Base-by-base conservation (phyloP, 1,140 invertebrate species). In the Drosophila tsacasi region DNA sequence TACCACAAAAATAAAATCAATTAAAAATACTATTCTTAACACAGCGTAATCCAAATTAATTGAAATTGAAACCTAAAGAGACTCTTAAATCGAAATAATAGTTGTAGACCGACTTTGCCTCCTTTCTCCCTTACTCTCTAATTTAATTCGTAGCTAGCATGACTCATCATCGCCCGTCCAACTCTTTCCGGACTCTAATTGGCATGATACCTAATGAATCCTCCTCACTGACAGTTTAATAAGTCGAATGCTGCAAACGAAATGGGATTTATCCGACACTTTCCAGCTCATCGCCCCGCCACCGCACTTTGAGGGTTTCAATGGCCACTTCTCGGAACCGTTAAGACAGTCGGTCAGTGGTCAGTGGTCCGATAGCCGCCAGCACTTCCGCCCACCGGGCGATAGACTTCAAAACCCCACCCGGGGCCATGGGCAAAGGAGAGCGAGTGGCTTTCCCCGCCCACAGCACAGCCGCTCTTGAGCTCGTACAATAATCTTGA, bases 401-500 rank as follows among this genome's bases (percentile, higher is more conserved):
- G 50, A 71, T 71, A 71, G 69, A 71, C 76, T 78, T 78, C 75
- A 78, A 78, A 78, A 78, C 42, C 49, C 42, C 79, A 62, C 58
- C 66, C 67, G 50, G 19, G 67, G 27, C 69, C 6, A 9, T 32
- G 4, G 27, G 7, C 15, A 54, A 15, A 10, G 47, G 49, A 46
- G 37, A n/a, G 30, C 58, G 50, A 62, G 47, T 78, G 61, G 76
- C 68, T 71, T 42, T 23, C 54, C 25, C 52, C 78, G 35, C 61
- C 76, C 71, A 68, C 64, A 68, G 71, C 68, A 61, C 44, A 61
- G 57, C 37, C 27, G 61, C 47, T 52, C 54, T 62, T 42, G 21
- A 63, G 75, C 44, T 71, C 73, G 77, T 84, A 89, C 83, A 91
- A 91, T 91, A 91, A 91, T 91, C 87, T 91, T 91, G 87, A 91